Evolutionary conservation across 2,888 invertebrate species (phyloP).

Genomic region (Trachelus iudaicus): DNA sequence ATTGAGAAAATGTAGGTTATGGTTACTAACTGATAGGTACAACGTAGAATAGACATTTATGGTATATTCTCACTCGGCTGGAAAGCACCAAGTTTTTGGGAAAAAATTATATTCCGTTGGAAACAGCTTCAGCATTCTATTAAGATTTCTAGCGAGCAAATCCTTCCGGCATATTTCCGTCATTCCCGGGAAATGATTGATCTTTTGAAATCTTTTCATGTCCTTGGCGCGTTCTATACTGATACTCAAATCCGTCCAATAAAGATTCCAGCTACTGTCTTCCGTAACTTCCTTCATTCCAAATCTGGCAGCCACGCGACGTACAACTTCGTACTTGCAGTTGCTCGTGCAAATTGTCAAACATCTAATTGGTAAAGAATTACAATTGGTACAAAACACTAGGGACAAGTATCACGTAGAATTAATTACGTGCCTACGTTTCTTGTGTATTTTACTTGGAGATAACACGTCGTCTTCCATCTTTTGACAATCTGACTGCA

Average conservation of each 20-base stretch:
- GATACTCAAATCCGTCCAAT: conserved; percentile 90
- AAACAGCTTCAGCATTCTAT: conserved; percentile 88
- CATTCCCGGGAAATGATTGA: conserved; percentile 95
- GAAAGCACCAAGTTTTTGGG: conserved; percentile 94
- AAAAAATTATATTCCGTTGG: conserved; percentile 93
- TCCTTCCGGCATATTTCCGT: conserved; percentile 91
- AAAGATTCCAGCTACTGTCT: conserved; percentile 88
- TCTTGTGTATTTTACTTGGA: conserved; percentile 42
- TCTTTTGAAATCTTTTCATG: conserved; percentile 92
- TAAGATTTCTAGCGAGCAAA: conserved; percentile 87
- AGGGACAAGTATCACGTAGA: background rate
- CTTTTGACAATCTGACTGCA: conserved; percentile 8
- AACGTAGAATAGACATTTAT: conserved; percentile 11
- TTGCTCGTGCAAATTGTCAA: conserved; percentile 74
- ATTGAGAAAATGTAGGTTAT: background rate
- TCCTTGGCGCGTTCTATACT: conserved; percentile 88
- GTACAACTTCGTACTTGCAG: conserved; percentile 80
- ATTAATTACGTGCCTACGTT: conserved; percentile 37
- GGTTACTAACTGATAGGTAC: background rate
- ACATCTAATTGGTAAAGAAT: conserved; percentile 33
- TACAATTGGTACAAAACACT: background rate
- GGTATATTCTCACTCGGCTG: conserved; percentile 79
- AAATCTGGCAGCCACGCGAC: conserved; percentile 76
- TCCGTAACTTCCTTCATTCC: conserved; percentile 84
- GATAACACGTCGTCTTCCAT: conserved; percentile 24